Conservation (phyloP, 2,113 vertebrate genomes). For the Pleuronectes platessa region DNA sequence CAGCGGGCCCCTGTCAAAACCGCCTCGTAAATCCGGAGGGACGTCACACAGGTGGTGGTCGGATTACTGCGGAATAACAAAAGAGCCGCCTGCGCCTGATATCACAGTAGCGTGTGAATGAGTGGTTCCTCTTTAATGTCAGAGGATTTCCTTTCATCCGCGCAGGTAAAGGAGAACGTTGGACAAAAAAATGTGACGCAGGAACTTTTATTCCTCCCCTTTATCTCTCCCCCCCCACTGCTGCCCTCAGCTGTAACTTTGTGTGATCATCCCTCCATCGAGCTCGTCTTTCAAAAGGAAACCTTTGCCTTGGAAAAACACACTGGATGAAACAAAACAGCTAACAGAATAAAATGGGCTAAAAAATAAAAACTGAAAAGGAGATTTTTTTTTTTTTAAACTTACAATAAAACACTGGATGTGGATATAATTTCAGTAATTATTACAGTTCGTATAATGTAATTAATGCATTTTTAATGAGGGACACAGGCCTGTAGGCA, state of each 20-base stretch:
- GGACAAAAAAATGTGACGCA: neutral
- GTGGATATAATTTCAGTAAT: too few species aligned
- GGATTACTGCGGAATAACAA: slow-evolving; percentile 47
- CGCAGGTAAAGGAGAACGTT: slow-evolving; percentile 11
- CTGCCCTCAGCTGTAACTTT: neutral
- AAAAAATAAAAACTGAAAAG: too few species aligned
- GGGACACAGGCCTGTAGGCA: too few species aligned
- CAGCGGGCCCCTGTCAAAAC: slow-evolving; percentile 37
- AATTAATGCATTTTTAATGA: neutral
- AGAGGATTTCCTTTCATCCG: slow-evolving; percentile 20
- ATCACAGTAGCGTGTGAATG: slow-evolving; percentile 45
- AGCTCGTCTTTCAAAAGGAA: neutral
- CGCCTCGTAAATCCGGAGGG: slow-evolving; percentile 31
- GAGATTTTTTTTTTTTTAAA: too few species aligned
- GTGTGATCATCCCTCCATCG: neutral
- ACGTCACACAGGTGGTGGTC: slow-evolving; percentile 35
- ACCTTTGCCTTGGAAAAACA: too few species aligned
- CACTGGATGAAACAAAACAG: too few species aligned
- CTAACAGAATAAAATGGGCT: too few species aligned
- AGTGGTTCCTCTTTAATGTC: slow-evolving; percentile 9
- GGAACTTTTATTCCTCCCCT: too few species aligned
- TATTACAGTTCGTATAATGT: neutral
- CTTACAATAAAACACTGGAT: too few species aligned
- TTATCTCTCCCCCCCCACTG: neutral
- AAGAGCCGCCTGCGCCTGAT: slow-evolving; percentile 12